Base-by-base conservation (phyloP, 2,888 invertebrate genomes). In the Eurois occulta region DNA sequence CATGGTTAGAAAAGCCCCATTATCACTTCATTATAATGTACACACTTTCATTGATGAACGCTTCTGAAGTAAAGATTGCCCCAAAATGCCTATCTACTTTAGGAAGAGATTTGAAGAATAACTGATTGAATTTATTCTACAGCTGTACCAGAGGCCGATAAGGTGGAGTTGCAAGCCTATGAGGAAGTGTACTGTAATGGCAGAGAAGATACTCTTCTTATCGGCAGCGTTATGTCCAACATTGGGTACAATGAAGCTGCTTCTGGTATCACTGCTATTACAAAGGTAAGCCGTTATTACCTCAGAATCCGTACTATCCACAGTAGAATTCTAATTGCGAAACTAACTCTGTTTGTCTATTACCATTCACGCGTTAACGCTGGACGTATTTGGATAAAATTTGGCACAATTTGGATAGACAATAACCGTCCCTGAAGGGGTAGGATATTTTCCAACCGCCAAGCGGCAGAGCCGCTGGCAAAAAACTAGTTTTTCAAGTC, bases 121-220 rank as follows among this genome's bases (percentile, higher is more conserved):
- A 74, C 8, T 5, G 1, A 41, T 32, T 13, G 2, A 13, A n/a
- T 85, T 18, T 41, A 52, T 72, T 60, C 10, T 0, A 38, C 82
- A 92, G 93, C 90, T 74, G 97, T 97, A 16, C 97, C 92, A 60
- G 93, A 96, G 16, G 97, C 97, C 32, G 98, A 98, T 90, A 97
- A 97, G 67, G 96, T 97, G 80, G 98, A 98, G 91, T 93, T 97
- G 43, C 97, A 97, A 89, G 96, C 97, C 11, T 95, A 98, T 75
- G 95, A 97, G 62, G 94, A 97, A 79, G 95, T 97, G 6, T 97
- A 97, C 90, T 97, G 97, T 88, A 89, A 93, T 13, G 16, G 55
- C 48, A 93, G 97, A 67, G 95, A 97, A 0, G 96, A 97, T n/a
- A 97, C 97, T 5, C 94, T 98, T 8, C 92, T 97, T 18, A 97